Conservation (phyloP, 1,140 invertebrate species). For the Propsilocerus akamusi region DNA sequence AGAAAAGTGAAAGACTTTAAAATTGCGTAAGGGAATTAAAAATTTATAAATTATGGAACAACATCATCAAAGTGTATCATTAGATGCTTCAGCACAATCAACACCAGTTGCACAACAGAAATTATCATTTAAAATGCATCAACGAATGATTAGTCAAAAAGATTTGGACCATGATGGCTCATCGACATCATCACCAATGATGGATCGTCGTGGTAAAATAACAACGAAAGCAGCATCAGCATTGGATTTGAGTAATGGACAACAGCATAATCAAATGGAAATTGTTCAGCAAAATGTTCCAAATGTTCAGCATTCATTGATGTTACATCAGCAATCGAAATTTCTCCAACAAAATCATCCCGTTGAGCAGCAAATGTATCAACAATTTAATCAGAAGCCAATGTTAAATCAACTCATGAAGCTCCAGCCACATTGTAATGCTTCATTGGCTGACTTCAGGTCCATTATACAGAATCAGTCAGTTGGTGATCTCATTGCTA, state of each 20-base stretch:
- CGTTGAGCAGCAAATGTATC: not conserved
- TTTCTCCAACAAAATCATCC: conserved; percentile 1
- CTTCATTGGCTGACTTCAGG: not conserved
- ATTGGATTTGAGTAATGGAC: not conserved
- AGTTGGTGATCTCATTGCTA: not conserved
- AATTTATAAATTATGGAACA: no score
- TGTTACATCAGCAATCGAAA: not conserved
- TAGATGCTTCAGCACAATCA: not conserved
- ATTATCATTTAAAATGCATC: not conserved
- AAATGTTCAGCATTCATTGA: not conserved
- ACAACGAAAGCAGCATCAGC: not conserved
- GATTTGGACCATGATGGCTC: not conserved
- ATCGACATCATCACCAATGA: not conserved
- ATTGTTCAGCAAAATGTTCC: not conserved
- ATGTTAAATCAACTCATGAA: not conserved
- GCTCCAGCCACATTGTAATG: not conserved
- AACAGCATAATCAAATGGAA: not conserved
- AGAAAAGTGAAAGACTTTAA: no score
- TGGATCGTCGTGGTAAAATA: not conserved
- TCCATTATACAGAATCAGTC: not conserved
- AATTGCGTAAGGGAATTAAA: no score
- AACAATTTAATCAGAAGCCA: not conserved
- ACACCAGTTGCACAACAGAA: not conserved
- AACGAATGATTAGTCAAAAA: not conserved
- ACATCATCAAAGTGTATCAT: not conserved